These are phyloP conservation scores for Lepidotrigona ventralis DNA, from an alignment of 1,140 invertebrate genomes.

Conservation along the genomic window DNA sequence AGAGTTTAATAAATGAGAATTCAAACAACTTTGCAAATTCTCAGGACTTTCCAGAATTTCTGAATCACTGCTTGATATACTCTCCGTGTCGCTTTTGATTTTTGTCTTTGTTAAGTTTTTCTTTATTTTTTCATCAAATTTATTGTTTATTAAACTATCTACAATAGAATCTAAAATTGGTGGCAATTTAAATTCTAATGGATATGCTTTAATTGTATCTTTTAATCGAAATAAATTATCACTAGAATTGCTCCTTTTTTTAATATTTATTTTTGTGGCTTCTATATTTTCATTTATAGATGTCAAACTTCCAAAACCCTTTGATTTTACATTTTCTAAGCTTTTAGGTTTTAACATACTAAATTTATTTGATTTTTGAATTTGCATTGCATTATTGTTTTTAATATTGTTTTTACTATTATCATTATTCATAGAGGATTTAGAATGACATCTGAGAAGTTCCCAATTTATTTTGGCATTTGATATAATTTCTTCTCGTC, in stretches of 20 bases:
- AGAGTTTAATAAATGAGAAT: conserved; percentile 65
- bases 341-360: conserved; percentile 64
- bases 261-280: conserved; percentile 71
- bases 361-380: conserved; percentile 71
- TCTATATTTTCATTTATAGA: conserved; percentile 75
- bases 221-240: conserved; percentile 68
- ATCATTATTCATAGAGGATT: conserved; percentile 70
- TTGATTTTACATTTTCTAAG: conserved; percentile 65
- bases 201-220: conserved; percentile 64
- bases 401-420: conserved; percentile 47
- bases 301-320: conserved; percentile 70
- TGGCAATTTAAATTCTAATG: conserved; percentile 81
- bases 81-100: conserved; percentile 36
- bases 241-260: conserved; percentile 69
- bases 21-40: conserved; percentile 67
- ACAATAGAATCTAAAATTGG: conserved; percentile 85
- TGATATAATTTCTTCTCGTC: conserved; percentile 88
- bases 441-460: conserved; percentile 85
- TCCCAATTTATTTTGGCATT: conserved; percentile 92
- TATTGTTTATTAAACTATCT: conserved; percentile 78
- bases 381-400: conserved; percentile 56
- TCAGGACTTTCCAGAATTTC: conserved; percentile 72
- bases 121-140: conserved; percentile 65
- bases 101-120: conserved; percentile 61
- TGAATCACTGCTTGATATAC: conserved; percentile 69